These are phyloP conservation scores for Mustela lutreola DNA, from an alignment of 2,113 vertebrate species.

Conservation along the genomic window DNA sequence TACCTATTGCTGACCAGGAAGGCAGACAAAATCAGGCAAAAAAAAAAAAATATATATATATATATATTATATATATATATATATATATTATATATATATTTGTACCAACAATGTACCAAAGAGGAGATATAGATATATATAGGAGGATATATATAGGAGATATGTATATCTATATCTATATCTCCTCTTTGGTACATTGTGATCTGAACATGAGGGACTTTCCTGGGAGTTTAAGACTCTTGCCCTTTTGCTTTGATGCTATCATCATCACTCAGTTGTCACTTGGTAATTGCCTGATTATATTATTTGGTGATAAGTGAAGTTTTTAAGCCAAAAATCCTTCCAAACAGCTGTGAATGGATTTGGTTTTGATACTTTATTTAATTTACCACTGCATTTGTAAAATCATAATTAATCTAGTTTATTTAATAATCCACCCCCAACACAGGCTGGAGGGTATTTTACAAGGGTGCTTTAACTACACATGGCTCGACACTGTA, in stretches of 20 bases:
- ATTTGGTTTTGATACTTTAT: conserved; percentile 76
- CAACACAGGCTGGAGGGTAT: conserved; percentile 38
- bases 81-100: too few relatives aligned
- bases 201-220: conserved; percentile 41
- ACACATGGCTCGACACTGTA: background rate
- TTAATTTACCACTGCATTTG: conserved; percentile 75
- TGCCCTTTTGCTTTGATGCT: conserved; percentile 61
- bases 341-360: conserved; percentile 76
- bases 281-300: conserved; percentile 70
- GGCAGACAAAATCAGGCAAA: background rate
- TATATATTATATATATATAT: too few relatives aligned
- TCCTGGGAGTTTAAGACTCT: conserved; percentile 33
- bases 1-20: background rate
- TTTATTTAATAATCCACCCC: conserved; percentile 69
- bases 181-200: background rate
- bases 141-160: too few relatives aligned
- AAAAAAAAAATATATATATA: background rate
- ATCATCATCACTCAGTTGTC: conserved; percentile 70
- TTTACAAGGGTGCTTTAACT: conserved; percentile 67
- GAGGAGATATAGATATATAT: too few relatives aligned
- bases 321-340: conserved; percentile 69
- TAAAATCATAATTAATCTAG: conserved; percentile 74
- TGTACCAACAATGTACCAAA: too few relatives aligned
- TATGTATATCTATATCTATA: too few relatives aligned
- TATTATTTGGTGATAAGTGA: conserved; percentile 74